phyloP scores from a whole-genome alignment of 2,888 invertebrate species.

The Diaprepes abbreviatus region DNA sequence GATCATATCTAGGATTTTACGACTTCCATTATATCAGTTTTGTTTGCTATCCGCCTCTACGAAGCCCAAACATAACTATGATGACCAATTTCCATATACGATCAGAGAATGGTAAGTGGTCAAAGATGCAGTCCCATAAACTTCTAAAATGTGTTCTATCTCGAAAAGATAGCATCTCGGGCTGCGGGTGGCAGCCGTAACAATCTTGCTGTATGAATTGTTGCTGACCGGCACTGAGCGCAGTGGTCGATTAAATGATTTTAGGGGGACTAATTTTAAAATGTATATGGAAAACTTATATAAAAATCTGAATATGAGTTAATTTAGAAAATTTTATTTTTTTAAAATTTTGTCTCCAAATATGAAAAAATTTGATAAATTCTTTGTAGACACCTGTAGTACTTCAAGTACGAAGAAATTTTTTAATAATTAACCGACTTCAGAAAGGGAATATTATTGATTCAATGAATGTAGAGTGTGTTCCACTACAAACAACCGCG shows the following conservation, averaged over 20 bases:
- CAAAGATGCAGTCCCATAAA: constrained; percentile 61
- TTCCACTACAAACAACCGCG: too few relatives aligned
- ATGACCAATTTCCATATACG: constrained; percentile 62
- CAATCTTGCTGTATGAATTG: constrained; percentile 54
- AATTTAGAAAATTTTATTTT: too few relatives aligned
- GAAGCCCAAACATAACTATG: constrained; percentile 58
- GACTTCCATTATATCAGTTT: constrained; percentile 43
- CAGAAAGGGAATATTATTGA: too few relatives aligned
- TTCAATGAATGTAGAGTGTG: too few relatives aligned
- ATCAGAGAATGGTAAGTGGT: constrained; percentile 62
- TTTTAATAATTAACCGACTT: too few relatives aligned
- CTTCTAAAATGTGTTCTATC: constrained; percentile 63
- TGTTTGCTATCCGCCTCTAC: constrained; percentile 50
- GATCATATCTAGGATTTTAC: constrained; percentile 46
- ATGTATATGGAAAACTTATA: too few relatives aligned
- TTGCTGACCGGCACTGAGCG: constrained; percentile 27
- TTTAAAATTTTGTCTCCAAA: too few relatives aligned
- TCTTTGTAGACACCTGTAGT: too few relatives aligned
- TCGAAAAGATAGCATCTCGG: constrained; percentile 62
- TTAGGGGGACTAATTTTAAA: not conserved
- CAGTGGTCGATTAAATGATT: constrained; percentile 18
- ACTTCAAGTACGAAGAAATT: too few relatives aligned
- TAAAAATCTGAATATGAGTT: too few relatives aligned
- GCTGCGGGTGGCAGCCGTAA: constrained; percentile 63
- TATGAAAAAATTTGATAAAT: too few relatives aligned